phyloP scores from a whole-genome alignment of 2,797 vertebrate genomes.

The Taenioides sp. region DNA sequence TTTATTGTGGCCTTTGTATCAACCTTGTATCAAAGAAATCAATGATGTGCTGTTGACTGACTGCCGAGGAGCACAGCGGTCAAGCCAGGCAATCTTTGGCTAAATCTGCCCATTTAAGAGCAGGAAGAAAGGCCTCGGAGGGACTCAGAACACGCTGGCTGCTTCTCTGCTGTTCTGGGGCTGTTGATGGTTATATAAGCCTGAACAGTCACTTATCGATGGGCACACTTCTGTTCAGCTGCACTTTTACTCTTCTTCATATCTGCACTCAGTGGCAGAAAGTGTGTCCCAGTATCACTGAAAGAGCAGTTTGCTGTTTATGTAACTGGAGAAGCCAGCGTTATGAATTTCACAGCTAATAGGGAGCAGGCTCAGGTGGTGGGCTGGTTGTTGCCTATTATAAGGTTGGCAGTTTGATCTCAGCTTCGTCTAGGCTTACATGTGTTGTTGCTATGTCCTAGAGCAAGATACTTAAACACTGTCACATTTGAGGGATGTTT shows the following conservation, averaged over 20 bases:
- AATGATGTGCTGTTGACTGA: constrained; percentile 55
- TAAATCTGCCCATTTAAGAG: constrained; percentile 54
- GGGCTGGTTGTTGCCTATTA: neutral
- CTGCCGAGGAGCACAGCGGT: constrained; percentile 46
- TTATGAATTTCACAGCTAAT: constrained; percentile 19
- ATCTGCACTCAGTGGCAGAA: constrained; percentile 41
- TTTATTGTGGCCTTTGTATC: constrained; percentile 39
- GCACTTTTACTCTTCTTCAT: constrained; percentile 48
- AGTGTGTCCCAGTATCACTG: constrained; percentile 40
- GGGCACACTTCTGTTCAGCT: constrained; percentile 48
- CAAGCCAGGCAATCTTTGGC: constrained; percentile 44
- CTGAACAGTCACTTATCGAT: constrained; percentile 48
- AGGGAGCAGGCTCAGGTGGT: neutral
- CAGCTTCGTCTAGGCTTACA: neutral
- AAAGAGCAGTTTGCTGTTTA: constrained; percentile 28
- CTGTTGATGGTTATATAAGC: constrained; percentile 63
- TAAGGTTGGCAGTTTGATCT: neutral
- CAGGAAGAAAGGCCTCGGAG: constrained; percentile 44
- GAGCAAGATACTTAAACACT: too few relatives aligned
- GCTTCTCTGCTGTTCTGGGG: constrained; percentile 34
- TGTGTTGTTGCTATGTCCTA: too few relatives aligned
- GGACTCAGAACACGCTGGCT: constrained; percentile 44
- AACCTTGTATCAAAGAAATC: constrained; percentile 55
- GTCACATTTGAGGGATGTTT: too few relatives aligned
- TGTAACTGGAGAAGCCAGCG: constrained; percentile 24